Conservation (phyloP, 2,797 vertebrate species). For the Catharus ustulatus region DNA sequence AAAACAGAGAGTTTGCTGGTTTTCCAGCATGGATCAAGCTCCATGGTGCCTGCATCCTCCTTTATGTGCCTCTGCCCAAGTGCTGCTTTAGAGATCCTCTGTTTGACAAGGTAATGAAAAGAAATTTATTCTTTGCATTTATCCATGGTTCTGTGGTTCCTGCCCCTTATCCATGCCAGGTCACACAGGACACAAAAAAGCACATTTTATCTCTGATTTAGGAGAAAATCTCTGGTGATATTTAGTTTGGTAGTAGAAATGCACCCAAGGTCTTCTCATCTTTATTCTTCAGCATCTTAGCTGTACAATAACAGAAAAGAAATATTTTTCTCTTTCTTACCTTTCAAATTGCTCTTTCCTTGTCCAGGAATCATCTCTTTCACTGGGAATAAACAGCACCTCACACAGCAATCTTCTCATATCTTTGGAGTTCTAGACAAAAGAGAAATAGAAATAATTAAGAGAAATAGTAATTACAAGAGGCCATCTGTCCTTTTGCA, state of each 20-base stretch:
- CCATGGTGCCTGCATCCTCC: background rate
- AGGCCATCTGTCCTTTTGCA: constrained; percentile 55
- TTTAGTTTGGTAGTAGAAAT: background rate
- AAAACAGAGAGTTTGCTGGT: background rate
- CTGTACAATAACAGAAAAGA: background rate
- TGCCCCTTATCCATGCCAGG: accelerated
- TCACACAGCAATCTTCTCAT: background rate
- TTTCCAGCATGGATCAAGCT: background rate
- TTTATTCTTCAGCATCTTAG: background rate
- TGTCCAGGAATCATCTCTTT: background rate
- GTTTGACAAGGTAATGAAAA: background rate
- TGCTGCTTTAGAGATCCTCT: background rate
- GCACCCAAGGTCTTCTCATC: background rate
- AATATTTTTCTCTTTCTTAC: background rate
- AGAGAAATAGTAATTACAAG: constrained; percentile 36
- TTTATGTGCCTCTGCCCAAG: background rate
- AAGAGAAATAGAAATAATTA: constrained; percentile 37
- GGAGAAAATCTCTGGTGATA: background rate
- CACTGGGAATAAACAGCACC: background rate
- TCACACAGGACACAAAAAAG: background rate
- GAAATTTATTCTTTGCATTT: background rate
- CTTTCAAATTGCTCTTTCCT: background rate
- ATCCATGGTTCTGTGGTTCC: background rate
- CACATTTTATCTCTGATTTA: background rate
- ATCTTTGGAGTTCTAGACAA: background rate